Percentiles rank a stretch among this genome's conserved stretches.
These are phyloP conservation scores for Myotis lucifugus DNA, from an alignment of 2,113 vertebrate genomes.

Conservation along the genomic window DNA sequence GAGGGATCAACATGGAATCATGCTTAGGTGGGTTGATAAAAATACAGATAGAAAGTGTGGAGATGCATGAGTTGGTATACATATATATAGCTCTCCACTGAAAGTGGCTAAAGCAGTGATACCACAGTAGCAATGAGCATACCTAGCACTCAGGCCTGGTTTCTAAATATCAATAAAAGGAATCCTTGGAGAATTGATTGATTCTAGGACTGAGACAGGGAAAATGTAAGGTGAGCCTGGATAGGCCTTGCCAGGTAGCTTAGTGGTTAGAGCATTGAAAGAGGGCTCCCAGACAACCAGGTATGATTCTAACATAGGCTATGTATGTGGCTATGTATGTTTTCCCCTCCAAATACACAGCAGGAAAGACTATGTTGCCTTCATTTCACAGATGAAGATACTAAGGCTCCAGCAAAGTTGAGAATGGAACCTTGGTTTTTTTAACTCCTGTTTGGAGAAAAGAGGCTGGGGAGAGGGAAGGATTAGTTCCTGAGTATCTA, in stretches of 20 bases:
- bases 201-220: neutral
- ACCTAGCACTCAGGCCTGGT: neutral
- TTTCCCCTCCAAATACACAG: neutral
- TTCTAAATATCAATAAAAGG: slow-evolving; percentile 44
- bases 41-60: neutral
- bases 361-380: neutral
- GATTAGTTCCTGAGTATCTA: neutral
- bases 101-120: neutral
- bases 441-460: neutral
- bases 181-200: neutral
- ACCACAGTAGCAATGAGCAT: neutral
- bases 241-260: neutral
- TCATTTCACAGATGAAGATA: neutral
- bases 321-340: neutral
- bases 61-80: neutral
- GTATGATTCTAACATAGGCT: neutral
- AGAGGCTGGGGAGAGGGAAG: neutral
- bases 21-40: neutral
- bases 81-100: neutral
- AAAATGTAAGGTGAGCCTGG: neutral
- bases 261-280: neutral
- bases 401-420: neutral
- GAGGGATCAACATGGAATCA: neutral
- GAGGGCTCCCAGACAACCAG: neutral
- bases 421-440: neutral